Evolutionary conservation across 2,888 invertebrate genomes (phyloP).

Genomic region (Lasioglossum pauxillum): DNA sequence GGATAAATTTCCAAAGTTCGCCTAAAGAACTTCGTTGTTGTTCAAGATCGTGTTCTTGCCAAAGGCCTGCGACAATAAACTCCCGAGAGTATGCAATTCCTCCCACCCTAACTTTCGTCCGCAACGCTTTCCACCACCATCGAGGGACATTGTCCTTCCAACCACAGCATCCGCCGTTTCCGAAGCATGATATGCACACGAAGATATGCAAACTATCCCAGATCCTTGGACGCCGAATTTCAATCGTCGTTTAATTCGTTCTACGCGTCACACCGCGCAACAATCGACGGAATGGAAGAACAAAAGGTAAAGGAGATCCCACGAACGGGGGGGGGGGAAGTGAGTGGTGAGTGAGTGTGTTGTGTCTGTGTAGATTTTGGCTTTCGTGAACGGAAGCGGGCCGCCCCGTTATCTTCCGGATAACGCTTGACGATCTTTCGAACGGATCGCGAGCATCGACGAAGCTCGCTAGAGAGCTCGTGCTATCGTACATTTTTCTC

Average conservation of each 20-base stretch:
- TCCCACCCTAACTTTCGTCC: neutral
- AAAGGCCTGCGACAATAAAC: neutral
- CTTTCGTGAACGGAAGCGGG: slow-evolving; percentile 35
- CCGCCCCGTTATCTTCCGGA: slow-evolving; percentile 45
- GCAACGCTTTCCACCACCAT: neutral
- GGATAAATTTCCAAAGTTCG: no score
- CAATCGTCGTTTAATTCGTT: neutral
- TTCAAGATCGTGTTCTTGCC: no score
- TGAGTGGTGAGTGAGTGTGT: neutral
- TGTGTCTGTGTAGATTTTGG: neutral
- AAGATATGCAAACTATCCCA: neutral
- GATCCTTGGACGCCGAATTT: neutral
- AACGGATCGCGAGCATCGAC: slow-evolving; percentile 52
- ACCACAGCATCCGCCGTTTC: slow-evolving; percentile 20
- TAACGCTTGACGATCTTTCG: slow-evolving; percentile 44
- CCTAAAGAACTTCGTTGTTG: no score
- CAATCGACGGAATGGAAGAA: slow-evolving; percentile 35
- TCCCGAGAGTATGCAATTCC: neutral
- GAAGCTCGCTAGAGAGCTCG: slow-evolving; percentile 45
- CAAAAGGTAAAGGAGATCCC: slow-evolving; percentile 25
- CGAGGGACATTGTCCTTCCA: neutral
- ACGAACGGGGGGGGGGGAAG: neutral
- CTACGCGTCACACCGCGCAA: neutral
- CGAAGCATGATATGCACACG: slow-evolving; percentile 50
- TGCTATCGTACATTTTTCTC: neutral